Evolutionary conservation across 2,113 vertebrate species (phyloP), one percentile per base, ranked within the genome.

Genomic region (Rhinichthys klamathensis): DNA sequence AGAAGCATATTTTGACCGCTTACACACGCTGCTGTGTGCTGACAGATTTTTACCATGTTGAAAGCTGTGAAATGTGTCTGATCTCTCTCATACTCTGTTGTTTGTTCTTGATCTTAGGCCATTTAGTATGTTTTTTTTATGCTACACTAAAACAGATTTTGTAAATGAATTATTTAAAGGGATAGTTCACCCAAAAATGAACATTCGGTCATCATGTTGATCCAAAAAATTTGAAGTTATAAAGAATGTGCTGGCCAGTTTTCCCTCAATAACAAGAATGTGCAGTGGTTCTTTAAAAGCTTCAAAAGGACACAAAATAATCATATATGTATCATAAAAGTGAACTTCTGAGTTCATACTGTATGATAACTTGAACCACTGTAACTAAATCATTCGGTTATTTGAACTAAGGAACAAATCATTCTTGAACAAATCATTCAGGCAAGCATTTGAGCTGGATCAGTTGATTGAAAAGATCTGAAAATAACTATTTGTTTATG

Each of bases 41-140:
- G 51, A 58, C 75, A 77, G 51, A 23, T 77, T 77, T 30, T 35
- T 77, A 38, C 23, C 49, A 58, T 77, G 27, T n/a, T 23, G 51
- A 77, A 38, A 21, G 16, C 3, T 21, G 15, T 54, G 49, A 77
- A 32, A 23, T 35, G 25, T 74, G 41, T 76, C 25, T 76, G 51
- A 10, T 32, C 51, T 21, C 51, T 13, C 46, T 49, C 12, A 49
- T 49, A 49, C 46, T 49, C 44, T 21, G 18, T 35, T 69, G 8
- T 32, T 69, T 35, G 16, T 69, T 30, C 63, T 3, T 65, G 27
- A n/a, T n/a, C n/a, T n/a, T n/a, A n/a, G n/a, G 15, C 16, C 27
- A 65, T 65, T 67, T n/a, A n/a, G n/a, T n/a, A n/a, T n/a, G n/a
- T n/a, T n/a, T n/a, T n/a, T 32, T 67, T 7, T 67, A 35, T 67